A percentile compares a stretch with the other conserved stretches of the same genome.
These are phyloP conservation scores for Phengaris arion DNA, from an alignment of 2,888 invertebrate genomes.

Conservation along the genomic window DNA sequence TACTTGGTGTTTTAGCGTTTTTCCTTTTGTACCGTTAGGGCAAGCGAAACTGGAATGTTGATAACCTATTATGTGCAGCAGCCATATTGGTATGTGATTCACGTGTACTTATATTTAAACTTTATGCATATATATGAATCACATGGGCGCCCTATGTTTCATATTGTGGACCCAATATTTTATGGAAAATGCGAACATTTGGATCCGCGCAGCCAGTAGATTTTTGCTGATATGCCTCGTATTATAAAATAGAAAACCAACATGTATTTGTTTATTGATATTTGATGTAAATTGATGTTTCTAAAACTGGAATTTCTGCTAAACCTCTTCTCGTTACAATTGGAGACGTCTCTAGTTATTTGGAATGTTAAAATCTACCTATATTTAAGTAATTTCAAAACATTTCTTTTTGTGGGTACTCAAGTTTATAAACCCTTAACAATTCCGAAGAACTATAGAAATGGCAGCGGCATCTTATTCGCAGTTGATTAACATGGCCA, in stretches of 20 bases:
- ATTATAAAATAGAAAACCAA: too few relatives aligned
- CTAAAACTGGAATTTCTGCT: background rate
- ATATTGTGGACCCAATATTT: background rate
- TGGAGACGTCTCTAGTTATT: background rate
- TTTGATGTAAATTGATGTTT: background rate
- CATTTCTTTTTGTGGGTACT: background rate
- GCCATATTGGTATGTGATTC: slow-evolving; percentile 7
- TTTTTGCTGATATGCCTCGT: too few relatives aligned
- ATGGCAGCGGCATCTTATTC: background rate
- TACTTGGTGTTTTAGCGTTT: background rate
- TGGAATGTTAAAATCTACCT: background rate
- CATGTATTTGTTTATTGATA: too few relatives aligned
- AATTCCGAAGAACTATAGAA: background rate
- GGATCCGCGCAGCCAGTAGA: too few relatives aligned
- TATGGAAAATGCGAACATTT: background rate
- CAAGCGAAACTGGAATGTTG: slow-evolving; percentile 1
- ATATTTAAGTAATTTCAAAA: background rate
- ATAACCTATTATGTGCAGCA: background rate
- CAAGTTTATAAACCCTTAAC: background rate
- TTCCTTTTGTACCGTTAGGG: slow-evolving; percentile 3
- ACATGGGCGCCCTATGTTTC: too few relatives aligned
- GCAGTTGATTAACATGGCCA: background rate
- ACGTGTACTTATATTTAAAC: background rate
- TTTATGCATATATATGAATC: too few relatives aligned
- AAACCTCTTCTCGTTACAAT: background rate